Base-by-base conservation (phyloP, 2,113 vertebrate species). In the Hydrochoerus hydrochaeris region DNA sequence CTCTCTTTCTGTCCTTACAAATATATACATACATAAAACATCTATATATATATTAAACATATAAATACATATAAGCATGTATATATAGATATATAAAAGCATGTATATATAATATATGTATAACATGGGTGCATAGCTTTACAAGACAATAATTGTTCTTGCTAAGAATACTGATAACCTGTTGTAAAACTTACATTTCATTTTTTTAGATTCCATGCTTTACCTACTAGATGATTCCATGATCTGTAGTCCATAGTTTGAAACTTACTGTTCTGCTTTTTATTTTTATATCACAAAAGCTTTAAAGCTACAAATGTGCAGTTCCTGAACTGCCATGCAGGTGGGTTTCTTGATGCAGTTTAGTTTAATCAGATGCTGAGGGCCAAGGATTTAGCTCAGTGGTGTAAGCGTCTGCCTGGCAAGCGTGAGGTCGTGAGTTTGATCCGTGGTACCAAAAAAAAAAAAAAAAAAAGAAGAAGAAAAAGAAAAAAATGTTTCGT, bases 131-230 rank as follows among this genome's bases (percentile, higher is more conserved):
- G 10, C 67, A 26, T n/a, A 86, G 63, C 19, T 88, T 91, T 63
- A 63, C 92, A 41, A 52, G 95, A 38, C 22, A 86, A 52, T 81
- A 49, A 9, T 63, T 90, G 52, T 52, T 84, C 81, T 84, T 96
- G 57, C 7, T 69, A 85, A 35, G n/a, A 14, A 82, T 4, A 54
- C 20, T 86, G 49, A 91, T 80, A 85, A n/a, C 11, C 41, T 94
- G n/a, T 57, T 57, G 20, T 20, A 57, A 19, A 19, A 57, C 17
- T 57, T 75, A 20, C 46, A 6, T 78, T 87, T 90, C 4, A 38
- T 88, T 80, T 73, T 71, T 85, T 67, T 30, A 82, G 92, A 81
- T 82, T 52, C 20, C 73, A 41, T 83, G 92, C 92, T 20, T 78
- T 57, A 67, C 46, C 19, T 63, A 62, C 81, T 57, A 73, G 57